phyloP scores from a whole-genome alignment of 2,797 vertebrate species.

The Bradypus variegatus region DNA sequence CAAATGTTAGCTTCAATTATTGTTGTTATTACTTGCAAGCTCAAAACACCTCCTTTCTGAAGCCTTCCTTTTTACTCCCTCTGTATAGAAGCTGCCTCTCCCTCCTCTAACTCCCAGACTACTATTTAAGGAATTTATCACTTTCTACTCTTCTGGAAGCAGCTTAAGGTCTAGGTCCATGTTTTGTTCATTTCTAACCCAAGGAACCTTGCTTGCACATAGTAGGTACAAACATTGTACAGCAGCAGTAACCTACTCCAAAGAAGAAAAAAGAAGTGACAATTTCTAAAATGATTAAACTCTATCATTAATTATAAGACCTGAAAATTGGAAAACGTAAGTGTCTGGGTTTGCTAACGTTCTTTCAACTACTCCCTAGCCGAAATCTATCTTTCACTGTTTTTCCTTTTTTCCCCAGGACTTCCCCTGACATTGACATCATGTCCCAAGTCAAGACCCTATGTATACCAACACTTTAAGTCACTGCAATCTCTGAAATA shows the following conservation, averaged over 20 bases:
- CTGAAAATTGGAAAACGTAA: conserved; percentile 38
- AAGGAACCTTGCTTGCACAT: background rate
- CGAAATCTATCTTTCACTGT: conserved; percentile 9
- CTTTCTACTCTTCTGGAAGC: background rate
- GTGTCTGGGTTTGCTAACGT: conserved; percentile 31
- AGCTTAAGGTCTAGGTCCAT: background rate
- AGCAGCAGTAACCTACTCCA: conserved; percentile 18
- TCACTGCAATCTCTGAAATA: background rate
- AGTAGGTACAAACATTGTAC: conserved; percentile 8
- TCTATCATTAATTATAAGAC: background rate
- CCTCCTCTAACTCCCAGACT: background rate
- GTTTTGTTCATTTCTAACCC: conserved; percentile 13
- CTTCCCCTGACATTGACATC: background rate
- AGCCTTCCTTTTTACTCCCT: conserved; percentile 26
- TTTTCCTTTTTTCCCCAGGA: background rate
- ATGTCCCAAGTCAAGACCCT: background rate
- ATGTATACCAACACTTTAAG: background rate
- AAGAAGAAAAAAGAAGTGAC: background rate
- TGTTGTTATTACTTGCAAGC: background rate
- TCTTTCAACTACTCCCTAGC: conserved; percentile 4
- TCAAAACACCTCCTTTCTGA: conserved; percentile 28
- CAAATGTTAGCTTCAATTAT: conserved; percentile 34
- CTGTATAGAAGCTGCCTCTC: conserved; percentile 4
- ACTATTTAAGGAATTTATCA: conserved; percentile 27
- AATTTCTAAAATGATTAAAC: background rate